phyloP scores from a whole-genome alignment of 2,113 vertebrate genomes.

The Irena cyanogastra region DNA sequence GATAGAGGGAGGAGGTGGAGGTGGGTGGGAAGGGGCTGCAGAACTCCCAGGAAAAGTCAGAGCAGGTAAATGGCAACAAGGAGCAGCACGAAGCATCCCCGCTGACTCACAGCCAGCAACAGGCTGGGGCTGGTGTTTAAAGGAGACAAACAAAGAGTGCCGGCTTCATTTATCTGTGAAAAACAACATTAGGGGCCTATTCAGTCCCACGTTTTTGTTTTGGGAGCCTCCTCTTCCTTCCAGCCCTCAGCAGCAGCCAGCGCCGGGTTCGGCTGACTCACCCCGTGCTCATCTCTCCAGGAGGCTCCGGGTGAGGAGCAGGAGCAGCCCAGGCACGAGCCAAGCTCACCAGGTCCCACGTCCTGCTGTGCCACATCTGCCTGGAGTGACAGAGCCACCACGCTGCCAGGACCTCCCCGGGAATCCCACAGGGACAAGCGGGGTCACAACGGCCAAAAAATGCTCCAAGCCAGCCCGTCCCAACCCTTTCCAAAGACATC shows the following conservation, averaged over 20 bases:
- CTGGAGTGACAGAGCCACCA: background rate
- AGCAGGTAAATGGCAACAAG: slow-evolving; percentile 7
- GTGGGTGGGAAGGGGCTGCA: background rate
- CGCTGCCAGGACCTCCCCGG: background rate
- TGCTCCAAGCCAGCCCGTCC: background rate
- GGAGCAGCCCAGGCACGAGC: background rate
- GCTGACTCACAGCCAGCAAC: background rate
- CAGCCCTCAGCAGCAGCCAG: background rate
- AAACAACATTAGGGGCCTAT: background rate
- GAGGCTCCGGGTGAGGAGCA: background rate
- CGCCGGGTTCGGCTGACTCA: background rate
- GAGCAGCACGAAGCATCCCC: background rate
- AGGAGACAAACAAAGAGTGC: background rate
- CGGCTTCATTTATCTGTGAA: background rate
- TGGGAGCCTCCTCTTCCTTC: background rate
- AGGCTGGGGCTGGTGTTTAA: background rate
- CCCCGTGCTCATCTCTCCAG: accelerated
- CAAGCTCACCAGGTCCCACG: accelerated
- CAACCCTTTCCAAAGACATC: background rate
- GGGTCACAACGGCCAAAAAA: accelerated
- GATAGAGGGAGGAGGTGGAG: background rate
- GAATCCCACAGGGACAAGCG: accelerated
- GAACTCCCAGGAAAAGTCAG: background rate
- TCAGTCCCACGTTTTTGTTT: background rate
- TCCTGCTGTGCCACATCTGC: background rate